Evolutionary conservation across 2,888 invertebrate species (phyloP).

Genomic region (Drosophila falleni): DNA sequence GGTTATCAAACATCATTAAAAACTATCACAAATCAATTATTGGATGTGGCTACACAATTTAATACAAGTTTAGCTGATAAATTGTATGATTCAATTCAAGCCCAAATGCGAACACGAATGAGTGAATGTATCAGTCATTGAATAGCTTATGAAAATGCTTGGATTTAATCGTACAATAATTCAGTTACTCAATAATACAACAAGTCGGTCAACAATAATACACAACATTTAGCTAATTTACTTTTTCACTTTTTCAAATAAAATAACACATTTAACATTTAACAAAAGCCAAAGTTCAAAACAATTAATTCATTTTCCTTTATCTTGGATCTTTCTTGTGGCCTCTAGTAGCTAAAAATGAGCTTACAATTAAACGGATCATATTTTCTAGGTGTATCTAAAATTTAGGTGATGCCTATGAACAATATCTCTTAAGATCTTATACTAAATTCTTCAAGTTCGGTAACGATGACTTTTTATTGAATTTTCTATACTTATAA

Average conservation of each 20-base stretch:
- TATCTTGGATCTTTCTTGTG: constrained; percentile 13
- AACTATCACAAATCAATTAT: constrained; percentile 81
- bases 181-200: constrained; percentile 27
- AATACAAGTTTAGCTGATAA: constrained; percentile 49
- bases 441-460: constrained; percentile 26
- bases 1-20: constrained; percentile 65
- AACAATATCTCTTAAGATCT: constrained; percentile 45
- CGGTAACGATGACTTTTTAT: constrained; percentile 27
- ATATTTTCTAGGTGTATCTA: constrained; percentile 34
- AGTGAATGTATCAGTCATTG: constrained; percentile 26
- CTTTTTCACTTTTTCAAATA: background rate
- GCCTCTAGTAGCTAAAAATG: constrained; percentile 53
- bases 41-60: constrained; percentile 74
- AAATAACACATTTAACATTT: constrained; percentile 22
- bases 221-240: constrained; percentile 23
- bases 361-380: constrained; percentile 53
- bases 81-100: constrained; percentile 24
- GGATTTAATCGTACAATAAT: constrained; percentile 25
- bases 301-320: constrained; percentile 9
- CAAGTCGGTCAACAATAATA: constrained; percentile 22
- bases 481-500: constrained; percentile 25
- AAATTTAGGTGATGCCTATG: constrained; percentile 48
- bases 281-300: constrained; percentile 16
- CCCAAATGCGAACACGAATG: constrained; percentile 6
- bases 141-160: constrained; percentile 10